phyloP scores from a whole-genome alignment of 2,113 vertebrate genomes.

The Morone saxatilis region DNA sequence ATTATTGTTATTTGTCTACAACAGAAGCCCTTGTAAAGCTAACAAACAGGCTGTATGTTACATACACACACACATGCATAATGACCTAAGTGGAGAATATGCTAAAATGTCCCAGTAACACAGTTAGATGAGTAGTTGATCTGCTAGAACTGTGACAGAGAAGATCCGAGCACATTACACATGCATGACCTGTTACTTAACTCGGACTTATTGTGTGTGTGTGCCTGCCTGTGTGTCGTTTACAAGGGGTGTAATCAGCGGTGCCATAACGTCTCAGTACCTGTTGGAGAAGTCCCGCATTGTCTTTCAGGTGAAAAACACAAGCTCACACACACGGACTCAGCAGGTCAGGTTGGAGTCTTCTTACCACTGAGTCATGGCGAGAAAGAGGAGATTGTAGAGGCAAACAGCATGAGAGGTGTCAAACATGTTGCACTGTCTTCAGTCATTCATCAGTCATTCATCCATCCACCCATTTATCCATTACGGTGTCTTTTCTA shows the following conservation, averaged over 20 bases:
- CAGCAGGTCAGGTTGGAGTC: slow-evolving; percentile 54
- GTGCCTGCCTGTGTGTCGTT: slow-evolving; percentile 53
- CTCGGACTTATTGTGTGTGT: slow-evolving; percentile 34
- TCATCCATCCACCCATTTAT: background rate
- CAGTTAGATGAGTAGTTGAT: slow-evolving; percentile 53
- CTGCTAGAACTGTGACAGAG: slow-evolving; percentile 42
- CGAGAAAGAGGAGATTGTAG: slow-evolving; percentile 60
- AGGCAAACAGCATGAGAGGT: slow-evolving; percentile 21
- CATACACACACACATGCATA: background rate
- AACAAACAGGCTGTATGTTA: background rate
- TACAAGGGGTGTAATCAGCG: slow-evolving; percentile 92
- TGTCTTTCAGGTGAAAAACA: slow-evolving; percentile 93
- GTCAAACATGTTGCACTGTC: slow-evolving; percentile 26
- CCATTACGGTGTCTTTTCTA: background rate
- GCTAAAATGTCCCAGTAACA: slow-evolving; percentile 43
- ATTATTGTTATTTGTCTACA: background rate
- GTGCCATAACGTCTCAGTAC: slow-evolving; percentile 99
- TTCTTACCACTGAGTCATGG: slow-evolving; percentile 72
- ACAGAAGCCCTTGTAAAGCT: background rate
- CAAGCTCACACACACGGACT: slow-evolving; percentile 30
- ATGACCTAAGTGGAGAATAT: slow-evolving; percentile 13
- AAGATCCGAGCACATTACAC: slow-evolving; percentile 57
- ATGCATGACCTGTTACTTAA: slow-evolving; percentile 80
- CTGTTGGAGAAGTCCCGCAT: slow-evolving; percentile 98
- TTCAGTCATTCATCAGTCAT: slow-evolving; percentile 14